Base-by-base conservation (phyloP, 1,140 invertebrate species). In the Megalopta genalis region DNA sequence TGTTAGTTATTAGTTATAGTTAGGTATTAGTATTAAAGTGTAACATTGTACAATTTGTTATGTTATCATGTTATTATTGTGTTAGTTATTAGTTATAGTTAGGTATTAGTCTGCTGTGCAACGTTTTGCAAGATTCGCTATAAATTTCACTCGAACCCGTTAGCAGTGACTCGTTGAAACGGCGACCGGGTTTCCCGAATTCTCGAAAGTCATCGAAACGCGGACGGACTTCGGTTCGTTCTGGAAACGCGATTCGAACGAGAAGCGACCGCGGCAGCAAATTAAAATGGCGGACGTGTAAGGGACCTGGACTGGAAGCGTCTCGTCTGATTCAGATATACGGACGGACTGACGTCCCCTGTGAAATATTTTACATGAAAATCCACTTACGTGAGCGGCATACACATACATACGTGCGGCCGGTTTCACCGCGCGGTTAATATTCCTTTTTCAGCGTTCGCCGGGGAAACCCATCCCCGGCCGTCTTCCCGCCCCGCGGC, bases 321-420 rank as follows among this genome's bases (percentile, higher is more conserved):
- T 77, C 75, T 71, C 18, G 49, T 32, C 27, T 77, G 75, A 77
- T 77, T 77, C 75, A 77, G 68, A 71, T 71, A 71, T 71, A 54
- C n/a, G 75, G 68, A 77, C 54, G 59, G 68, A 77, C 67, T 25
- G 75, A 77, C 68, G 59, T 71, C 25, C 39, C 67, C 32, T 59
- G 67, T 77, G 68, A 77, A 77, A 77, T 77, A 77, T 77, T 77
- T 77, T 77, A 77, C 75, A 77, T 77, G 75, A 71, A 77, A 77
- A 77, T 71, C 75, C 75, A 77, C 75, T 77, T 77, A 77, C 75
- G 75, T 77, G 75, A 77, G 75, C 57, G 68, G 67, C 68, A 63
- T 71, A 77, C 71, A 77, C 75, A 52, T 63, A 77, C 75, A 52
- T 63, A 70, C 59, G 12, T 77, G 71, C 67, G 42, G 67, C 57